phyloP scores from a whole-genome alignment of 2,888 invertebrate species.

The Thecophora atra region DNA sequence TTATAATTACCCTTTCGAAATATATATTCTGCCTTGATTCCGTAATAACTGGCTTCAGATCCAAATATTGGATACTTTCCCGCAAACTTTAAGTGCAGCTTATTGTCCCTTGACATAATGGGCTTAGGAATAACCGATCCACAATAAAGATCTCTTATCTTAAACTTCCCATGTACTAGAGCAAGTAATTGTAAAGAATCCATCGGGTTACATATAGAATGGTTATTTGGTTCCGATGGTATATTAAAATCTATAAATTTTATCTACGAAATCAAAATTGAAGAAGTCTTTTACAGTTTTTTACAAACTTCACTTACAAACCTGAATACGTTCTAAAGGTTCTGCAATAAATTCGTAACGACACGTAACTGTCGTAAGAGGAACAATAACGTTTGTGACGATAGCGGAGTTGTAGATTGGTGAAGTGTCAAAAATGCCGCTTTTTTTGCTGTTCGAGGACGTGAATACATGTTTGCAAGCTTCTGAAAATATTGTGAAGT shows the following conservation, averaged over 20 bases:
- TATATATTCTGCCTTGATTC: constrained; percentile 87
- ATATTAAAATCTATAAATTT: constrained; percentile 64
- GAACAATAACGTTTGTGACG: constrained; percentile 43
- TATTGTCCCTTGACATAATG: constrained; percentile 91
- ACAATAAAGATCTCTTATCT: constrained; percentile 88
- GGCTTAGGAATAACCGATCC: constrained; percentile 82
- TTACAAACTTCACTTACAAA: constrained; percentile 64
- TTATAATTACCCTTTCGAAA: constrained; percentile 94
- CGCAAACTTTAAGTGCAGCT: constrained; percentile 85
- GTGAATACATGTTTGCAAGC: constrained; percentile 80
- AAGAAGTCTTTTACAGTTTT: neutral
- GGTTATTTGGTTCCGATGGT: constrained; percentile 58
- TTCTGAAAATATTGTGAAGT: constrained; percentile 65
- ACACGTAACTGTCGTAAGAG: constrained; percentile 35
- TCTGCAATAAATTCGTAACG: too few relatives aligned
- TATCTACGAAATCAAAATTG: constrained; percentile 50
- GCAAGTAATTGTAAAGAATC: constrained; percentile 71
- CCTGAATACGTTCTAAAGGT: too few relatives aligned
- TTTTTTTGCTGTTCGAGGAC: constrained; percentile 81
- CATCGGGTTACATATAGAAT: constrained; percentile 57
- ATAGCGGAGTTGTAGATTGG: constrained; percentile 78
- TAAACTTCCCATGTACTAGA: constrained; percentile 82
- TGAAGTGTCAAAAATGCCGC: constrained; percentile 85
- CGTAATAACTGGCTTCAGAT: constrained; percentile 78
- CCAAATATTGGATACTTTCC: constrained; percentile 70